Conservation (phyloP, 2,113 vertebrate species). For the Arothron firmamentum region DNA sequence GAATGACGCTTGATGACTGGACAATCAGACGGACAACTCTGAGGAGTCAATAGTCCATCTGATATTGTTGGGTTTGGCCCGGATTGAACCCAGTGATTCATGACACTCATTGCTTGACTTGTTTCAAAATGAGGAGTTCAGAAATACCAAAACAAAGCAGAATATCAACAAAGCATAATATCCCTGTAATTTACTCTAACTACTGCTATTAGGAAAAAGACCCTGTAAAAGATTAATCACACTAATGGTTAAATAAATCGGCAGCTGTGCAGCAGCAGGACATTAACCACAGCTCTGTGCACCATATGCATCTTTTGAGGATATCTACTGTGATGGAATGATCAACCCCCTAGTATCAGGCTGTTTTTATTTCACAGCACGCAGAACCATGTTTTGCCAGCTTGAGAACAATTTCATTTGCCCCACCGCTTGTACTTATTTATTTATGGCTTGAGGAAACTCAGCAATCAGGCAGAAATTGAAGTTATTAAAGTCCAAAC, state of each 20-base stretch:
- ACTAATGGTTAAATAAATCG: conserved; percentile 46
- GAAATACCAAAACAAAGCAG: conserved; percentile 23
- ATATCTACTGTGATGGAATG: not conserved
- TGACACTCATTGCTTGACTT: conserved; percentile 5
- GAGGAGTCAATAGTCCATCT: not conserved
- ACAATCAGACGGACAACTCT: no score
- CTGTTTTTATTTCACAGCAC: no score
- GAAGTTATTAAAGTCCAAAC: no score
- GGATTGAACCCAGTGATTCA: conserved; percentile 25
- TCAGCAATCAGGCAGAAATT: no score
- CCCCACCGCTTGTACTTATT: no score
- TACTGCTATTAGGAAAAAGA: conserved; percentile 23
- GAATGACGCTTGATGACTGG: no score
- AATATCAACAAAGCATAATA: conserved; percentile 25
- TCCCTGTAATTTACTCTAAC: conserved; percentile 37
- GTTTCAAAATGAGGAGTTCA: conserved; percentile 18
- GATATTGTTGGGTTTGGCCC: conserved; percentile 20
- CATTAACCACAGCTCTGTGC: conserved; percentile 8
- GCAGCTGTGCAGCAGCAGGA: conserved; percentile 19
- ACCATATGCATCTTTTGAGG: no score
- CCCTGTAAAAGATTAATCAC: conserved; percentile 21
- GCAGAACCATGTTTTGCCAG: no score
- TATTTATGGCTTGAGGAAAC: no score
- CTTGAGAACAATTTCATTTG: no score
- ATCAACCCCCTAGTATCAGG: no score